Conservation (phyloP, 2,113 vertebrate species). For the Chroicocephalus ridibundus region DNA sequence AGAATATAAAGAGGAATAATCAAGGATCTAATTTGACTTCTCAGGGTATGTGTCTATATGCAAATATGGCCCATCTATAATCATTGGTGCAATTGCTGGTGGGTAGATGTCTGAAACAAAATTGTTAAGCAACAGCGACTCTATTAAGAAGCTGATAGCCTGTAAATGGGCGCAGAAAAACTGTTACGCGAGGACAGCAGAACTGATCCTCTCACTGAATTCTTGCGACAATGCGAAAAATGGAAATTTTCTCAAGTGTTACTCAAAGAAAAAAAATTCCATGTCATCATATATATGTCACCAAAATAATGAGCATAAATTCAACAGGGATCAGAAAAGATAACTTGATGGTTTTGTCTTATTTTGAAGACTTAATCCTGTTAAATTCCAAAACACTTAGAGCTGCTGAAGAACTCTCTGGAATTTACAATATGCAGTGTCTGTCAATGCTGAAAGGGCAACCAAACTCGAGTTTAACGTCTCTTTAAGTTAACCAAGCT, state of each 20-base stretch:
- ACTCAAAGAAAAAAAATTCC: not conserved
- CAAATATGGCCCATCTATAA: not conserved
- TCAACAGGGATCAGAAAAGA: not conserved
- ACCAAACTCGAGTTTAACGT: not conserved
- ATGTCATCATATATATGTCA: not conserved
- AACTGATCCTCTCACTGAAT: not conserved
- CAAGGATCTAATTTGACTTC: not conserved
- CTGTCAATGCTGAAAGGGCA: not conserved
- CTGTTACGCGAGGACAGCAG: not conserved
- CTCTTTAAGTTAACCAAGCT: not conserved
- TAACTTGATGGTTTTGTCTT: not conserved
- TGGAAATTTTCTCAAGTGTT: not conserved
- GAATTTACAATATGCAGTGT: not conserved
- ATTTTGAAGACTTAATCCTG: not conserved
- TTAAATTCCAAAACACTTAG: not conserved
- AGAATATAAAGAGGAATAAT: not conserved
- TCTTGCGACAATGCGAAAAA: not conserved
- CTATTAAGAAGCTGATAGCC: not conserved
- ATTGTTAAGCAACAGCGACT: not conserved
- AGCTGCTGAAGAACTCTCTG: not conserved
- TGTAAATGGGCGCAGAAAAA: not conserved
- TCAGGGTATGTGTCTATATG: not conserved
- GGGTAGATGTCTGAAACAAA: not conserved
- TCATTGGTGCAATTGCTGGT: not conserved
- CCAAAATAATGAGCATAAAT: not conserved